A percentile compares a stretch with the other conserved stretches of the same genome.
These are phyloP conservation scores for Choloepus didactylus DNA, from an alignment of 2,797 vertebrate genomes.

Conservation along the genomic window DNA sequence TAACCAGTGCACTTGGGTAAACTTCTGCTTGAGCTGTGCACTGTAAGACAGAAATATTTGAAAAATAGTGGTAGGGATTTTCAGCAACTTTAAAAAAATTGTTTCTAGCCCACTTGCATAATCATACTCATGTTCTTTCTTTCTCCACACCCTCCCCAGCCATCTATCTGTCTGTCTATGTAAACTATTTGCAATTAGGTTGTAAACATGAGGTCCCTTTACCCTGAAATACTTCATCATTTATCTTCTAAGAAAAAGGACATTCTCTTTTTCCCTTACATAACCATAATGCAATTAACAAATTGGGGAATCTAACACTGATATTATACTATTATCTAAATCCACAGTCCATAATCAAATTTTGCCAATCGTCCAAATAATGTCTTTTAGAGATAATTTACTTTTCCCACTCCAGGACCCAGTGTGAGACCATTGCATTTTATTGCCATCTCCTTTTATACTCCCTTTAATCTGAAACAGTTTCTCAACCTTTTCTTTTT, in stretches of 20 bases:
- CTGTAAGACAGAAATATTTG: background rate
- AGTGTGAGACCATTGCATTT: background rate
- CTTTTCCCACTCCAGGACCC: background rate
- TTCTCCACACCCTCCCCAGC: background rate
- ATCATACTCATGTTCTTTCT: background rate
- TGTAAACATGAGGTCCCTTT: background rate
- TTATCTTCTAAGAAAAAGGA: background rate
- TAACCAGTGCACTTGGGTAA: too few species aligned
- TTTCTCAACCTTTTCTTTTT: background rate
- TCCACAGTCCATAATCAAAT: background rate
- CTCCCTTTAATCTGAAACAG: background rate
- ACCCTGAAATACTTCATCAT: constrained; percentile 18
- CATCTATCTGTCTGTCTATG: background rate
- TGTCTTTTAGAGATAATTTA: background rate
- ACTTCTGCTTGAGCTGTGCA: too few species aligned
- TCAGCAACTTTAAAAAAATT: background rate
- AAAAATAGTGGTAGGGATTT: background rate
- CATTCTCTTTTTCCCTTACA: background rate
- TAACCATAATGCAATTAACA: background rate
- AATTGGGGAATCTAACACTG: constrained; percentile 4
- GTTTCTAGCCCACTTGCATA: background rate
- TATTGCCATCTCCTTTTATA: background rate
- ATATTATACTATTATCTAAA: background rate
- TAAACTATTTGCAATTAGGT: background rate
- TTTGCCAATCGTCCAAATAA: constrained; percentile 43